Evolutionary conservation across 2,797 vertebrate genomes (phyloP).

Genomic region (Phoebastria nigripes): DNA sequence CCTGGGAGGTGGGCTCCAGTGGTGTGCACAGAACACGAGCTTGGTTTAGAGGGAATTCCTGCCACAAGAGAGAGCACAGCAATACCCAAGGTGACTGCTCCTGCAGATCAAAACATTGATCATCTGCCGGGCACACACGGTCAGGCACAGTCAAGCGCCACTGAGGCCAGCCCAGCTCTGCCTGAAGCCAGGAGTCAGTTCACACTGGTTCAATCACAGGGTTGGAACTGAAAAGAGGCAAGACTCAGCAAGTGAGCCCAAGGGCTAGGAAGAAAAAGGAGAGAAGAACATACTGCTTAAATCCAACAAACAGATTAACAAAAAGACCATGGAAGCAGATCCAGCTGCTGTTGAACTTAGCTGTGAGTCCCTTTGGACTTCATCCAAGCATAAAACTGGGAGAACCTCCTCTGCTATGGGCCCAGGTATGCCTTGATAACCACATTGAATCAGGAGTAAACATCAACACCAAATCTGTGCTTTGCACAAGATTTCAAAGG

Average conservation of each 20-base stretch:
- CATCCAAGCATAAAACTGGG: background rate
- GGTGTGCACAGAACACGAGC: accelerated
- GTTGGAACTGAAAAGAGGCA: background rate
- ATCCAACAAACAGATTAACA: background rate
- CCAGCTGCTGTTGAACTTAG: background rate
- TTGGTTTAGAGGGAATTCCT: background rate
- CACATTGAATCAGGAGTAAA: background rate
- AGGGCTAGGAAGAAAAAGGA: background rate
- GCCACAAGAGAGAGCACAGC: background rate
- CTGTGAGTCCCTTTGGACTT: background rate
- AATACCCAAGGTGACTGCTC: background rate
- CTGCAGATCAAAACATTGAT: background rate
- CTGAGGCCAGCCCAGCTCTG: background rate
- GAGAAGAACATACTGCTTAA: background rate
- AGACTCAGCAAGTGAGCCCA: accelerated
- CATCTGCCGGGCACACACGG: accelerated
- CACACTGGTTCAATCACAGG: background rate
- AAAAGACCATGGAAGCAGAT: background rate
- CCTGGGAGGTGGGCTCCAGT: background rate
- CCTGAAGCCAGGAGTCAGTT: background rate
- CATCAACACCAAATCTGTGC: background rate
- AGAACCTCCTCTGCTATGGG: background rate
- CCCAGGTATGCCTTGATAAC: background rate
- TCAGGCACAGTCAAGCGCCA: background rate
- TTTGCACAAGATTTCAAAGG: background rate